Conservation (phyloP, 2,888 invertebrate species). For the Ichneumoninae sp. region DNA sequence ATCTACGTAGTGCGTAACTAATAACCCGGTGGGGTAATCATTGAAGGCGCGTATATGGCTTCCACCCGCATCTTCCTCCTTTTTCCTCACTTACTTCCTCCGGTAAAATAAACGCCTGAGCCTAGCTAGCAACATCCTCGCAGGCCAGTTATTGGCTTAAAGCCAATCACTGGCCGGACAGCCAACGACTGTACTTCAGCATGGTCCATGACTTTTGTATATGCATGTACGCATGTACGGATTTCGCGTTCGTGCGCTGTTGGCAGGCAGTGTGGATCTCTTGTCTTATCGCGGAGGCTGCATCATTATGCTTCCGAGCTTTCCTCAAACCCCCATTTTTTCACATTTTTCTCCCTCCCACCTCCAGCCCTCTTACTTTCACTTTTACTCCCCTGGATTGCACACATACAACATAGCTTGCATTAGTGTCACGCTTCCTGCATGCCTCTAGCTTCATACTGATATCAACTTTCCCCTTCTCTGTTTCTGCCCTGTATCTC, state of each 20-base stretch:
- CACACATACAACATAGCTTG: not conserved
- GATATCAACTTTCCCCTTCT: conserved; percentile 14
- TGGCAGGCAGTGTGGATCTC: conserved; percentile 26
- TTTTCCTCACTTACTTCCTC: conserved; percentile 29
- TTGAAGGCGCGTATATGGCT: conserved; percentile 69
- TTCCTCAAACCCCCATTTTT: conserved; percentile 24
- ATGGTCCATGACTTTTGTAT: not conserved
- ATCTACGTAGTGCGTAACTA: conserved; percentile 57
- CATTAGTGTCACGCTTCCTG: conserved; percentile 7
- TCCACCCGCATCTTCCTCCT: conserved; percentile 49
- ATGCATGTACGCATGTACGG: not conserved
- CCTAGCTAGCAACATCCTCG: not conserved
- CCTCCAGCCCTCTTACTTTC: conserved; percentile 19
- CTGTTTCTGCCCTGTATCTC: not conserved
- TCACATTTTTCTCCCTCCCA: conserved; percentile 19
- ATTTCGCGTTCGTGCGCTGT: not conserved
- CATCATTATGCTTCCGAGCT: conserved; percentile 48
- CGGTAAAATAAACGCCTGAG: conserved; percentile 32
- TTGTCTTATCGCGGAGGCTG: conserved; percentile 40
- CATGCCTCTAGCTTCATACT: conserved; percentile 24
- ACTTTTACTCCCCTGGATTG: conserved; percentile 33
- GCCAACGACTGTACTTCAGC: conserved; percentile 20
- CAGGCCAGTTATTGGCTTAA: conserved; percentile 15
- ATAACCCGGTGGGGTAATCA: conserved; percentile 77
- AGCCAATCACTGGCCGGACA: not conserved